Percentiles rank a stretch among this genome's conserved stretches.
Conservation (phyloP, 2,888 invertebrate genomes). For the Eristalis intricaria region DNA sequence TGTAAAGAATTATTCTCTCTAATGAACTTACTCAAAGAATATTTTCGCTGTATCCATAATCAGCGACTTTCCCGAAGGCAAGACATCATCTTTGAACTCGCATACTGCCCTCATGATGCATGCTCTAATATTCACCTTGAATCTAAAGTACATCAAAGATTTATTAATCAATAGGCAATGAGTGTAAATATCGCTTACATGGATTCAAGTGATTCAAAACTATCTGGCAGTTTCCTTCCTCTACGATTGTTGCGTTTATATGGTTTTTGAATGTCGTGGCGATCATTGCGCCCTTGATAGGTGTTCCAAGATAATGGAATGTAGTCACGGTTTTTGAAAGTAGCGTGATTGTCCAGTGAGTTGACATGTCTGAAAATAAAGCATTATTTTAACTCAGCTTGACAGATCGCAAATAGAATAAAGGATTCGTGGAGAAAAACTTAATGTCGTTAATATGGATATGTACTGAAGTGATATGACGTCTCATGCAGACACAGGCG, state of each 20-base stretch:
- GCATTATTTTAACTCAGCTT: too few species aligned
- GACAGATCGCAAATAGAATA: too few species aligned
- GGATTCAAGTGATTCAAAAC: conserved; percentile 7
- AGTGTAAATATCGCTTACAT: conserved; percentile 1
- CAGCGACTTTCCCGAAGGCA: conserved; percentile 13
- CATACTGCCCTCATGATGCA: conserved; percentile 35
- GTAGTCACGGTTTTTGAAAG: neutral
- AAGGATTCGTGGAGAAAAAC: too few species aligned
- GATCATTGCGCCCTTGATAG: neutral
- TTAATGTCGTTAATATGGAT: too few species aligned
- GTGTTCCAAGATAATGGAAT: neutral
- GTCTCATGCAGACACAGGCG: too few species aligned
- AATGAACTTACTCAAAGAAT: conserved; percentile 22
- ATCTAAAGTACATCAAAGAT: neutral
- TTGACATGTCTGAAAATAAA: neutral
- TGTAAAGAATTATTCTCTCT: too few species aligned
- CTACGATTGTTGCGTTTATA: neutral
- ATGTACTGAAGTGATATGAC: too few species aligned
- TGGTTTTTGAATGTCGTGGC: neutral
- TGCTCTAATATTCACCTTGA: conserved; percentile 18
- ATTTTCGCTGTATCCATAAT: conserved; percentile 19
- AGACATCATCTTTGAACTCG: conserved; percentile 8
- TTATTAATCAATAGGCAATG: neutral
- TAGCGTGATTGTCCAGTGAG: too few species aligned
- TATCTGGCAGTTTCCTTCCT: neutral